Conservation (phyloP, 2,888 invertebrate species). For the Tridacna crocea region DNA sequence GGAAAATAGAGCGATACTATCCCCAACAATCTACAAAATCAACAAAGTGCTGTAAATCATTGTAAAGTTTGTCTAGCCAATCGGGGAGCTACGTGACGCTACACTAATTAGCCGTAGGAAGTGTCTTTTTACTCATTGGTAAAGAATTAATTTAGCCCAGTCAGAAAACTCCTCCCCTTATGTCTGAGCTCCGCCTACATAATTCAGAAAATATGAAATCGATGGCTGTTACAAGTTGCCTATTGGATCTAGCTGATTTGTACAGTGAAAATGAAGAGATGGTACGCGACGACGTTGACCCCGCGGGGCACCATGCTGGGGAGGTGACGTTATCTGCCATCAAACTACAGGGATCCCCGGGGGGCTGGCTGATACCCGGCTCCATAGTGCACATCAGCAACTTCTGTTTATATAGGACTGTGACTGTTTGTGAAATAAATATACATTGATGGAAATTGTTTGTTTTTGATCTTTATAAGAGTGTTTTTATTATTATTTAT, state of each 20-base stretch:
- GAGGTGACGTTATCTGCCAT: conserved; percentile 50
- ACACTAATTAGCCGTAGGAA: conserved; percentile 57
- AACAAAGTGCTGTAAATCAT: conserved; percentile 59
- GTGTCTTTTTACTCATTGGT: conserved; percentile 45
- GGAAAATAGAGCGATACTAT: conserved; percentile 29
- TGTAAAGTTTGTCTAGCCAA: conserved; percentile 47
- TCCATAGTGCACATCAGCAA: conserved; percentile 34
- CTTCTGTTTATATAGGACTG: conserved; percentile 12
- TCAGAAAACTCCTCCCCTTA: conserved; percentile 31
- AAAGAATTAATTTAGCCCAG: conserved; percentile 58
- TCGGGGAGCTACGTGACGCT: conserved; percentile 32
- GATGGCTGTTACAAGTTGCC: conserved; percentile 21
- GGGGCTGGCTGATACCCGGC: conserved; percentile 28
- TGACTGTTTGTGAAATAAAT: conserved; percentile 7
- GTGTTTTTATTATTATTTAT: too few species aligned
- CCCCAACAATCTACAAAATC: conserved; percentile 49
- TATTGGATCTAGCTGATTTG: conserved; percentile 15
- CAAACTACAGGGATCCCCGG: conserved; percentile 30
- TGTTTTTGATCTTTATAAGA: background rate
- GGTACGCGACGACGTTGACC: conserved; percentile 6
- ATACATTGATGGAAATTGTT: background rate
- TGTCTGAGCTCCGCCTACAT: conserved; percentile 51
- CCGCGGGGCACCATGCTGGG: conserved; percentile 38
- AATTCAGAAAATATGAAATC: conserved; percentile 13
- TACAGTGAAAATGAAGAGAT: background rate